These are phyloP conservation scores for Apodemia arnacis DNA, from an alignment of 2,888 invertebrate species.

Conservation along the genomic window DNA sequence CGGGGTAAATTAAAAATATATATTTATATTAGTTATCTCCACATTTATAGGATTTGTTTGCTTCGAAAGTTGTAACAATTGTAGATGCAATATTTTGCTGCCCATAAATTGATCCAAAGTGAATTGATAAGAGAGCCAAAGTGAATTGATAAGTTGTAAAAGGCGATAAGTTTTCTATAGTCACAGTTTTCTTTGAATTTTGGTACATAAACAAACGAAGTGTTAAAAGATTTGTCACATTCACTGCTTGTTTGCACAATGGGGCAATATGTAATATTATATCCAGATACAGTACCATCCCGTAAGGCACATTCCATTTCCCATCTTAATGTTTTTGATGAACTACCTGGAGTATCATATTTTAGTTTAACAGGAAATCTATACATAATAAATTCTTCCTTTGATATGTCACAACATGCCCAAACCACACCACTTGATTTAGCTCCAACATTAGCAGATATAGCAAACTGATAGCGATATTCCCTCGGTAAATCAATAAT, in stretches of 20 bases:
- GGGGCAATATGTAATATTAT: constrained; percentile 98
- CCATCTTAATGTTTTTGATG: constrained; percentile 96
- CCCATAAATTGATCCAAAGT: constrained; percentile 94
- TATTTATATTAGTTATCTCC: no score
- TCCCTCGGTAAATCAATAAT: constrained; percentile 95
- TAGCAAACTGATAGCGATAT: constrained; percentile 98
- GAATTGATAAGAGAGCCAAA: constrained; percentile 97
- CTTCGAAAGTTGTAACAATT: constrained; percentile 97
- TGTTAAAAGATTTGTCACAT: constrained; percentile 92
- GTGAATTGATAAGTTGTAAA: constrained; percentile 98
- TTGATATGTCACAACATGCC: constrained; percentile 97
- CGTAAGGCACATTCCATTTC: constrained; percentile 98
- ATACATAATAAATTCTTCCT: constrained; percentile 93
- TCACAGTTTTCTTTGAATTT: constrained; percentile 93
- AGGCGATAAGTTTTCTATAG: constrained; percentile 96
- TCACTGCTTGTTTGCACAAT: constrained; percentile 92
- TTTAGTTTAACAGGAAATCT: constrained; percentile 90
- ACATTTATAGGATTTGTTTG: constrained; percentile 94
- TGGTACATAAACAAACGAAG: constrained; percentile 90
- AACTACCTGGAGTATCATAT: constrained; percentile 90
- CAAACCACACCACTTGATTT: constrained; percentile 99
- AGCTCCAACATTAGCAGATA: constrained; percentile 97
- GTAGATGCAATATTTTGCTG: constrained; percentile 92
- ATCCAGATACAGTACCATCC: constrained; percentile 96
- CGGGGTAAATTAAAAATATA: no score